A percentile compares a stretch with the other conserved stretches of the same genome.
phyloP scores from a whole-genome alignment of 23 tunicate genomes.

The Botrylloides violaceus region DNA sequence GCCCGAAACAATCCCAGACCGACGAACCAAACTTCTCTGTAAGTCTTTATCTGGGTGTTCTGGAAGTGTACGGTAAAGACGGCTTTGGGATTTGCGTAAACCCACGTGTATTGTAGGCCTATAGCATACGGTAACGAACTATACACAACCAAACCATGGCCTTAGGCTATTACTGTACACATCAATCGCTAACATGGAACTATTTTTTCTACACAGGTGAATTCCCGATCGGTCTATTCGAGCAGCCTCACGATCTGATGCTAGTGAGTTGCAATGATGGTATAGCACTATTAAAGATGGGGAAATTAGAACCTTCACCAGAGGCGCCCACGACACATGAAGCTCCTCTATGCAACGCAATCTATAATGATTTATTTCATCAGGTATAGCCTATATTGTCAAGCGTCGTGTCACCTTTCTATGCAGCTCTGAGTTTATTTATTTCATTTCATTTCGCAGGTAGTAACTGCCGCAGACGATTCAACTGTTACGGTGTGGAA shows the following conservation, averaged over 20 bases:
- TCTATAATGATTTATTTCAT: constrained; percentile 71
- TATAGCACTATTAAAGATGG: constrained; percentile 76
- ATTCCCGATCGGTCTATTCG: constrained; percentile 70
- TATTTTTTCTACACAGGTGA: no score
- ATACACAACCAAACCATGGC: no score
- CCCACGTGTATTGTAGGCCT: no score
- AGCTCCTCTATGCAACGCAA: constrained; percentile 67
- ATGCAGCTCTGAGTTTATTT: not conserved
- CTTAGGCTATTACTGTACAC: no score
- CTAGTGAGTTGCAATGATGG: constrained; percentile 80
- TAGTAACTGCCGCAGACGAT: constrained; percentile 76
- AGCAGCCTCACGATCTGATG: constrained; percentile 58
- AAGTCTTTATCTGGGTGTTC: no score
- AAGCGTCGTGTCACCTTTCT: not conserved
- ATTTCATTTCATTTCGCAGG: constrained; percentile 21
- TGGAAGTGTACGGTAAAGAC: no score
- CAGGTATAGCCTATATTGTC: constrained; percentile 25
- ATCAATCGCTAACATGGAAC: no score
- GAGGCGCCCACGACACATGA: constrained; percentile 86
- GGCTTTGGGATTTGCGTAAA: no score
- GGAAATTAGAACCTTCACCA: constrained; percentile 77
- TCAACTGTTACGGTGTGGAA: constrained; percentile 90
- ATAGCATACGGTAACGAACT: no score
- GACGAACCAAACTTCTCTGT: no score
- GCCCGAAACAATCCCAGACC: no score